These are phyloP conservation scores for Aegotheles bennettii DNA, from an alignment of 2,113 vertebrate genomes.

Conservation along the genomic window DNA sequence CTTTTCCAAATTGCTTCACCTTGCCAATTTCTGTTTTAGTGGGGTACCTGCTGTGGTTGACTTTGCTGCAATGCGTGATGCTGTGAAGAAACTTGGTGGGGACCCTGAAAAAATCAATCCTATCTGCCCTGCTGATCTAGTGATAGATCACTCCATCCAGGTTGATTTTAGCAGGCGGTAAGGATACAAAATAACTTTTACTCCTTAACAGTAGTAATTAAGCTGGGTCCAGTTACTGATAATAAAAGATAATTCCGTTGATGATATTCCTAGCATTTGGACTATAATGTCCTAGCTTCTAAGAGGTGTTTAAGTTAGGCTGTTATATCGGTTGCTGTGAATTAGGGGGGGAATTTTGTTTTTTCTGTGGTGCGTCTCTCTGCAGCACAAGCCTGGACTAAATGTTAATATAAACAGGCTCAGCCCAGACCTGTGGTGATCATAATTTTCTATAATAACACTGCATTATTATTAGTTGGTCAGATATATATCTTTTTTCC, in stretches of 20 bases:
- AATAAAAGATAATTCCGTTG: neutral
- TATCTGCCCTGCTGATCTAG: constrained; percentile 92
- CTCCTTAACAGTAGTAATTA: neutral
- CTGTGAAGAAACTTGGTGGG: constrained; percentile 87
- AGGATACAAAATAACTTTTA: constrained; percentile 25
- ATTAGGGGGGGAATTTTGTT: neutral
- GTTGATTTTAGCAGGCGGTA: constrained; percentile 96
- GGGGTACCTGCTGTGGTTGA: constrained; percentile 96
- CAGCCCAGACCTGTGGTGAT: neutral
- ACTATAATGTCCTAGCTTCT: neutral
- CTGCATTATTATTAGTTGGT: neutral
- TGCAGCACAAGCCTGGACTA: neutral
- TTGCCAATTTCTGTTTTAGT: constrained; percentile 59
- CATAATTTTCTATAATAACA: neutral
- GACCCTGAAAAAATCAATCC: constrained; percentile 96
- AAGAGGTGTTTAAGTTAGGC: neutral
- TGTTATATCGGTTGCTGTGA: neutral
- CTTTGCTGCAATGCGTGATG: constrained; percentile 97
- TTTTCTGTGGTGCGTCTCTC: neutral
- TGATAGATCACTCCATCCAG: constrained; percentile 98
- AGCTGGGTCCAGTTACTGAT: neutral
- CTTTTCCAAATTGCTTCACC: neutral
- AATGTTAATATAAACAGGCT: neutral
- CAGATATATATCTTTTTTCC: neutral
- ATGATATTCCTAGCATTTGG: neutral